Conservation (phyloP, 2,797 vertebrate genomes). For the Lagorchestes hirsutus region DNA sequence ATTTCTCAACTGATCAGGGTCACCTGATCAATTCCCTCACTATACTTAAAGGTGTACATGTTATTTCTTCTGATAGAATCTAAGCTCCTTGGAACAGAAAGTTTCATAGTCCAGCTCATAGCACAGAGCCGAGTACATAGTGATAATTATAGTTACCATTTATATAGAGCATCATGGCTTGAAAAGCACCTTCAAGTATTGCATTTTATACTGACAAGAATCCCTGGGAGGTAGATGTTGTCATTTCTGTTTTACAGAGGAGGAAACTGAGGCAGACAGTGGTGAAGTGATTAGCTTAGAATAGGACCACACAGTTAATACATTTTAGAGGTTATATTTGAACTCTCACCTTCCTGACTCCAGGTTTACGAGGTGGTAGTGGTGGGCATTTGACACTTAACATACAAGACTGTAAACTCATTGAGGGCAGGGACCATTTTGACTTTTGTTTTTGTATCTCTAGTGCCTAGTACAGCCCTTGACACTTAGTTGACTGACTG, state of each 20-base stretch:
- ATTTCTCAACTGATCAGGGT: neutral
- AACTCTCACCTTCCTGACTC: neutral
- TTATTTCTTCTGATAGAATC: neutral
- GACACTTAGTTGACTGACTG: neutral
- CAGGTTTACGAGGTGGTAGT: neutral
- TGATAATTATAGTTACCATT: neutral
- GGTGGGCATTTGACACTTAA: neutral
- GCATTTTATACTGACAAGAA: neutral
- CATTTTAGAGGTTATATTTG: neutral
- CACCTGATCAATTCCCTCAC: neutral
- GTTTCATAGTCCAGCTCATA: neutral
- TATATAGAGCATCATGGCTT: neutral
- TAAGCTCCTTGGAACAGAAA: neutral
- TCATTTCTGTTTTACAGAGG: neutral
- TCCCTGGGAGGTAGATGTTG: neutral
- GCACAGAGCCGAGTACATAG: neutral
- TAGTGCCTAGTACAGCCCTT: neutral
- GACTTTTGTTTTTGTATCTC: neutral
- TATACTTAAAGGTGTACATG: neutral
- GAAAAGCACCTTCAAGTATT: neutral
- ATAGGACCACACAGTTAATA: neutral
- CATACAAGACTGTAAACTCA: neutral
- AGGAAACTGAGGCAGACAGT: neutral
- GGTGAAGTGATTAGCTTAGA: neutral
- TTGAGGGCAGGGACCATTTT: neutral